These are phyloP conservation scores for Leuciscus waleckii DNA, from an alignment of 2,797 vertebrate species.

Conservation along the genomic window DNA sequence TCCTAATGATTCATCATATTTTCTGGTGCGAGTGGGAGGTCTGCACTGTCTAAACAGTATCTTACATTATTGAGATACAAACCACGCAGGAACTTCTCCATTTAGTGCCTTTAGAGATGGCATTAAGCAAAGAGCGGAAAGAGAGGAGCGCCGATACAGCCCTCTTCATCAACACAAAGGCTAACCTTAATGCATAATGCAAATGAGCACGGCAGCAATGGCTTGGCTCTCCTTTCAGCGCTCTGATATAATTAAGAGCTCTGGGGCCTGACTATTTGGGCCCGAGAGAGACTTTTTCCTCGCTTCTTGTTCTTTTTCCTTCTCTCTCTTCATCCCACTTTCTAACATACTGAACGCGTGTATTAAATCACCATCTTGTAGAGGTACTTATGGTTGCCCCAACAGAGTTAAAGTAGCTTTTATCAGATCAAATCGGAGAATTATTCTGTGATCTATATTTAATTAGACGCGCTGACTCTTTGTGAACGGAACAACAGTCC, in stretches of 20 bases:
- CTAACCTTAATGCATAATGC: constrained; percentile 64
- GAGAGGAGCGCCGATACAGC: constrained; percentile 51
- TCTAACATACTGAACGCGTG: constrained; percentile 37
- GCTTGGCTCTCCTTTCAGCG: constrained; percentile 56
- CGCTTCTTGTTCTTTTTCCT: constrained; percentile 19
- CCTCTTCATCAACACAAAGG: constrained; percentile 60
- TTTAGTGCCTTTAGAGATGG: constrained; percentile 60
- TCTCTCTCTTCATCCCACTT: constrained; percentile 24
- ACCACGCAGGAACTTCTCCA: constrained; percentile 48
- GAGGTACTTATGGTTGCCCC: constrained; percentile 50
- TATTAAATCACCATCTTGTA: constrained; percentile 57
- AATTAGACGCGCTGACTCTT: constrained; percentile 50
- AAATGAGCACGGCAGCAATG: constrained; percentile 58
- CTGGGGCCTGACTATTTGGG: constrained; percentile 50
- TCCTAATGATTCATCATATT: constrained; percentile 40
- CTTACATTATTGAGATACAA: constrained; percentile 48
- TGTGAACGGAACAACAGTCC: constrained; percentile 30
- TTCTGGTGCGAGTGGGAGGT: constrained; percentile 16
- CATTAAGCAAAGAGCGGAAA: constrained; percentile 51
- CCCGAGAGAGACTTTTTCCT: constrained; percentile 48
- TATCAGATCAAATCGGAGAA: constrained; percentile 56
- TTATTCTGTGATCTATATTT: constrained; percentile 64
- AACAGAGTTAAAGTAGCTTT: constrained; percentile 53
- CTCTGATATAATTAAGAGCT: constrained; percentile 65
- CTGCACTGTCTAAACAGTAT: constrained; percentile 17